Base-by-base conservation (phyloP, 2,888 invertebrate species). In the Harpalus rufipes region DNA sequence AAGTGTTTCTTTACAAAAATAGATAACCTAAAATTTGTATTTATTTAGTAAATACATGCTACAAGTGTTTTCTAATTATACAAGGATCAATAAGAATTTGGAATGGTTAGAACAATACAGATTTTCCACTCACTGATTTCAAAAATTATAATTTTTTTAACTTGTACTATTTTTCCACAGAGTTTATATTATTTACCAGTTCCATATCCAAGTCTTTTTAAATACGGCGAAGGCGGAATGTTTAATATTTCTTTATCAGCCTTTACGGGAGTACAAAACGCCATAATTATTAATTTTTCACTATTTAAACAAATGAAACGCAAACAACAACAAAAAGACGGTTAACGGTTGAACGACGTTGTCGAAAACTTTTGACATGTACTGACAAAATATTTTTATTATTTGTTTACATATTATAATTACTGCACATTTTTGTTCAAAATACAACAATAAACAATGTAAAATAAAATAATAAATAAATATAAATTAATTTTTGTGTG, bases 161-260 rank as follows among this genome's bases (percentile, higher is more conserved):
- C 32, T 32, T 32, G 32, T 32, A 32, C 32, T 32, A 5, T 32
- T 32, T 32, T 32, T 6, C 32, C 32, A 32, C 3, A 6, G 5
- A 32, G 3, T 32, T 32, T 5, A 5, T 4, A 32, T 6, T 51
- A 63, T 63, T 88, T 90, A 95, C 95, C 96, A 88, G 96, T 96
- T 76, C 96, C 96, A 91, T 94, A 95, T 85, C 96, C 96, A 84
- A 96, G 93, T 87, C 93, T 92, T 88, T 94, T 93, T 86, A 96
- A 91, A 89, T 94, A 94, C 0, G 96, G 96, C 0, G 96, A 95
- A 10, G 95, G 93, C 7, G 96, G 96, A 88, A 96, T 95, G 86
- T 86, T 86, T 76, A 88, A 41, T 7, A 80, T 68, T 16, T 85
- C 80, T 61, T 80, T 80, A 14, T 1, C 8, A 39, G 80, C 7